Percentiles rank a stretch among this genome's conserved stretches.
phyloP scores from a whole-genome alignment of 2,797 vertebrate species.

The Emydoidea blandingii region DNA sequence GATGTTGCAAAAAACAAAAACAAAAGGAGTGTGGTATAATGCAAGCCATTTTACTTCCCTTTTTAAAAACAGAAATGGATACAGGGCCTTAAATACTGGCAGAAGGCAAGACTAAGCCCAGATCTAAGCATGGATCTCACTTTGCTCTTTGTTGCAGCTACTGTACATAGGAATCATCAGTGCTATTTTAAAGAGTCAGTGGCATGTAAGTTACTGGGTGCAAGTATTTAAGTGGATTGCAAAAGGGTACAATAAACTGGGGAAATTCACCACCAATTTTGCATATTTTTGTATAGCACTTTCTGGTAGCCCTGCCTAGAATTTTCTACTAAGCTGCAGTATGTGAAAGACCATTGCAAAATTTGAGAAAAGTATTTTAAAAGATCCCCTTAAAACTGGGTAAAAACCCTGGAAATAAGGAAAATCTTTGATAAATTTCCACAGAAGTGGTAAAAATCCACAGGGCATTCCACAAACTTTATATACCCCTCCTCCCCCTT shows the following conservation, averaged over 20 bases:
- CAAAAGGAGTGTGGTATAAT: background rate
- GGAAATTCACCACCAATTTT: background rate
- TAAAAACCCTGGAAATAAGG: background rate
- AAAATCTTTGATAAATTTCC: background rate
- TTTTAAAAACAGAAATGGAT: background rate
- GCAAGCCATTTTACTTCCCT: background rate
- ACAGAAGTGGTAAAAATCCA: background rate
- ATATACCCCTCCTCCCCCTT: too few species aligned
- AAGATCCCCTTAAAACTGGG: background rate
- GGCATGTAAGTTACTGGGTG: background rate
- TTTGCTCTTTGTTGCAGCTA: background rate
- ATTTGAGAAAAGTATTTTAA: background rate
- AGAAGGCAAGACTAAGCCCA: background rate
- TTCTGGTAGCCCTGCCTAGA: background rate
- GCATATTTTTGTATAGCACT: background rate
- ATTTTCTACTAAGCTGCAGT: background rate
- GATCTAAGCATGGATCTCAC: background rate
- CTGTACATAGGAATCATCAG: background rate
- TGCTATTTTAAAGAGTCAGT: background rate
- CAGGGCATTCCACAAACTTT: background rate
- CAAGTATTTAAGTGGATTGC: background rate
- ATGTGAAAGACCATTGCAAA: background rate
- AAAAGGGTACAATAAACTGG: background rate
- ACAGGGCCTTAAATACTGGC: background rate
- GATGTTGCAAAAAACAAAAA: background rate